Evolutionary conservation across 2,888 invertebrate species (phyloP).

Genomic region (Conistra vaccinii): DNA sequence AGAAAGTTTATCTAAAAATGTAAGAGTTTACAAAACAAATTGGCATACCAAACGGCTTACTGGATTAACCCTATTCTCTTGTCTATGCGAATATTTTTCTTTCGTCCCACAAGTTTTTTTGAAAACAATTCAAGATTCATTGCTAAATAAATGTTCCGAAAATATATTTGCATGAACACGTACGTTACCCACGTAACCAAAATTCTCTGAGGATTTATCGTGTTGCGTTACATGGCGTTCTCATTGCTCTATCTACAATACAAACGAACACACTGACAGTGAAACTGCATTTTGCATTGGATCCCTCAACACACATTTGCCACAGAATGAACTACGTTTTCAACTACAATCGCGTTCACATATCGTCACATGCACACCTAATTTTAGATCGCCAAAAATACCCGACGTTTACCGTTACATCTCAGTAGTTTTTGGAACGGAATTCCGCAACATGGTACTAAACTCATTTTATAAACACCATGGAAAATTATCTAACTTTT

Average conservation of each 20-base stretch:
- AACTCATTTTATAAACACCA: slow-evolving; percentile 37
- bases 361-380: slow-evolving; percentile 72
- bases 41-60: slow-evolving; percentile 47
- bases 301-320: slow-evolving; percentile 10
- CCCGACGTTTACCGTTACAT: slow-evolving; percentile 71
- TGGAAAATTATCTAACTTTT: slow-evolving; percentile 39
- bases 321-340: slow-evolving; percentile 23
- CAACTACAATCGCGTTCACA: slow-evolving; percentile 64
- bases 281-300: slow-evolving; percentile 33
- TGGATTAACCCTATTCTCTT: slow-evolving; percentile 36
- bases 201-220: slow-evolving; percentile 33
- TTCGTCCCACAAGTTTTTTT: slow-evolving; percentile 8
- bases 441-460: slow-evolving; percentile 54
- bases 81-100: slow-evolving; percentile 17
- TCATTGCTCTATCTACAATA: slow-evolving; percentile 9
- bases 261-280: slow-evolving; percentile 41
- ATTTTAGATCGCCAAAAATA: slow-evolving; percentile 75
- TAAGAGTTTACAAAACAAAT: slow-evolving; percentile 14
- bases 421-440: slow-evolving; percentile 62
- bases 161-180: slow-evolving; percentile 18
- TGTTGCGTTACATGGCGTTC: background rate
- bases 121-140: slow-evolving; percentile 38
- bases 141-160: slow-evolving; percentile 23
- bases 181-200: slow-evolving; percentile 4
- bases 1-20: background rate